phyloP scores from a whole-genome alignment of 2,113 vertebrate genomes.

The Nyctibius bracteatus region DNA sequence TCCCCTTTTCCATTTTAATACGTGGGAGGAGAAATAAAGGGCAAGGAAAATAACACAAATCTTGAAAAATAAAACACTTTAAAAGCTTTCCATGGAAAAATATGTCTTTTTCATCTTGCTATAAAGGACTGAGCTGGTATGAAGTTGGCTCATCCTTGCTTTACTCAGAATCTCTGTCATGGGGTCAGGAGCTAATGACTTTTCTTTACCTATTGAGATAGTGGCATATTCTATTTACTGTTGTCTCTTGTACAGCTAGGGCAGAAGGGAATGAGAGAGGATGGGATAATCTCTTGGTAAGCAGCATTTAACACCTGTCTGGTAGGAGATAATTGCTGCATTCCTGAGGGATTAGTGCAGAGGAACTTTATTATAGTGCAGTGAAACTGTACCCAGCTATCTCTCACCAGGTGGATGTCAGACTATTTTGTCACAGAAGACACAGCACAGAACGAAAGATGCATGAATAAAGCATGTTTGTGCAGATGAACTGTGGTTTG shows the following conservation, averaged over 20 bases:
- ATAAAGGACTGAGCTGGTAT: not conserved
- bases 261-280: not conserved
- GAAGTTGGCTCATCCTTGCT: not conserved
- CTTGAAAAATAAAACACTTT: not conserved
- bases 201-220: not conserved
- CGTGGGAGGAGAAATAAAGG: not conserved
- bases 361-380: not conserved
- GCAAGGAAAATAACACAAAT: not conserved
- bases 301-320: slow-evolving; percentile 38
- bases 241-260: not conserved
- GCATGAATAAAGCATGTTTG: not conserved
- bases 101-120: not conserved
- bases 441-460: not conserved
- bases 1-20: not conserved
- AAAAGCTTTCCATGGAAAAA: not conserved
- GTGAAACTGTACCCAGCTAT: not conserved
- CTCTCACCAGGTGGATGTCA: not conserved
- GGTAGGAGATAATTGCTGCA: slow-evolving; percentile 39
- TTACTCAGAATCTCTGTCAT: not conserved
- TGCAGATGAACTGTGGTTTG: not conserved
- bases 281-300: slow-evolving; percentile 46
- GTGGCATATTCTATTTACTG: not conserved
- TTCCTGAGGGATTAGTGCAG: not conserved
- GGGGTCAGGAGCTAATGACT: not conserved
- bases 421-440: not conserved